Evolutionary conservation across 2,113 vertebrate species (phyloP).

Genomic region (Gambusia affinis): DNA sequence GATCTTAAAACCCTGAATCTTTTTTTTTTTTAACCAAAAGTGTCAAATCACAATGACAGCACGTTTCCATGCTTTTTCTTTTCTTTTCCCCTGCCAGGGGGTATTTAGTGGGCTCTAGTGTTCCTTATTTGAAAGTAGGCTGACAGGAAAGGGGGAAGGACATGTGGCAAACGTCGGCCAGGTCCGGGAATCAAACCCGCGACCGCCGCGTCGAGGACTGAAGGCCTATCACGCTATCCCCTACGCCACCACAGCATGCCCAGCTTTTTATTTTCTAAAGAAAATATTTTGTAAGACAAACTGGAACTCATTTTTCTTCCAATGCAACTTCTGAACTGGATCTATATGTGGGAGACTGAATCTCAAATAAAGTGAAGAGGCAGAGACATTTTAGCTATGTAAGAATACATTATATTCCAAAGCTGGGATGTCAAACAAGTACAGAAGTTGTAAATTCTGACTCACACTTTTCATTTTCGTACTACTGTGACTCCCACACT

Average conservation of each 20-base stretch:
- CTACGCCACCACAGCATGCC: no score
- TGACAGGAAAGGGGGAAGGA: no score
- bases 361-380: slow-evolving; percentile 42
- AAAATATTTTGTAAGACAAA: neutral
- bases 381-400: slow-evolving; percentile 45
- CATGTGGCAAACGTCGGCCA: no score
- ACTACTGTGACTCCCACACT: slow-evolving; percentile 8
- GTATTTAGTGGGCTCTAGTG: no score
- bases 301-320: neutral
- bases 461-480: slow-evolving; percentile 13
- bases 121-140: no score
- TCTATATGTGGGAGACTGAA: slow-evolving; percentile 32
- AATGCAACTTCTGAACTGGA: slow-evolving; percentile 37
- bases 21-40: no score
- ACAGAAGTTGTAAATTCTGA: slow-evolving; percentile 30
- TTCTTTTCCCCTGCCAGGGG: neutral
- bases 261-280: neutral
- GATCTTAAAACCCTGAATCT: no score
- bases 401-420: slow-evolving; percentile 41
- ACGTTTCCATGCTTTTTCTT: neutral
- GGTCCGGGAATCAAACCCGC: no score
- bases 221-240: no score
- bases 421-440: slow-evolving; percentile 22
- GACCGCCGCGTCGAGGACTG: no score
- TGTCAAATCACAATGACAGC: neutral